Base-by-base conservation (phyloP, 2,113 vertebrate species). In the Gymnocephalus cernua region DNA sequence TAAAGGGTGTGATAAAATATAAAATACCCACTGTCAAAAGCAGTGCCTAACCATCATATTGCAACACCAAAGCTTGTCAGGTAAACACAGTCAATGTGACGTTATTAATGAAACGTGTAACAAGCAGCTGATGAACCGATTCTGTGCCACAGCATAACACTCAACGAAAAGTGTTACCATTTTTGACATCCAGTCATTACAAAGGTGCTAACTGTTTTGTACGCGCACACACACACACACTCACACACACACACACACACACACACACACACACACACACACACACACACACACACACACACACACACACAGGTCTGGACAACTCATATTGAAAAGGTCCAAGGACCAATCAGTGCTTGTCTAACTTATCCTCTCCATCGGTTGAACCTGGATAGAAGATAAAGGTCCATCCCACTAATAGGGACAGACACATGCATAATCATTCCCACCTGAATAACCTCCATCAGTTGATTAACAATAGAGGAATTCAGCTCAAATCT, bases 1-100 rank as follows among this genome's bases (percentile, higher is more conserved):
- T 93, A 93, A 91, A 94, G 92, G 94, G 90, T 79, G 89, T 91
- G 89, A 93, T 92, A 86, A 93, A 93, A 91, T 92, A 93, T 78
- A 93, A 93, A 94, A 93, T 89, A 94, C 86, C 79, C 93, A 92
- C 92, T 91, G 89, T 91, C 85, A 87, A 93, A 94, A 94, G 93
- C 92, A 92, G 92, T 93, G 93, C 92, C 90, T 91, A 93, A 86
- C 91, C 91, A 94, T 93, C 87, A 92, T 94, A 93, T 93, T 88
- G 91, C 91, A 92, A 93, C 89, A 93, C 86, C 92, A 90, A 91
- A 91, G 91, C 90, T 93, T 73, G 88, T 90, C 76, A 89, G 92
- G 83, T 93, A 91, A 94, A 91, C 90, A 87, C 88, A 71, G 86
- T 92, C 90, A 92, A 93, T 90, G 91, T 91, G 91, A 88, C 88